A percentile compares a stretch with the other conserved stretches of the same genome.
Conservation (phyloP, 2,113 vertebrate species). For the Platichthys flesus region DNA sequence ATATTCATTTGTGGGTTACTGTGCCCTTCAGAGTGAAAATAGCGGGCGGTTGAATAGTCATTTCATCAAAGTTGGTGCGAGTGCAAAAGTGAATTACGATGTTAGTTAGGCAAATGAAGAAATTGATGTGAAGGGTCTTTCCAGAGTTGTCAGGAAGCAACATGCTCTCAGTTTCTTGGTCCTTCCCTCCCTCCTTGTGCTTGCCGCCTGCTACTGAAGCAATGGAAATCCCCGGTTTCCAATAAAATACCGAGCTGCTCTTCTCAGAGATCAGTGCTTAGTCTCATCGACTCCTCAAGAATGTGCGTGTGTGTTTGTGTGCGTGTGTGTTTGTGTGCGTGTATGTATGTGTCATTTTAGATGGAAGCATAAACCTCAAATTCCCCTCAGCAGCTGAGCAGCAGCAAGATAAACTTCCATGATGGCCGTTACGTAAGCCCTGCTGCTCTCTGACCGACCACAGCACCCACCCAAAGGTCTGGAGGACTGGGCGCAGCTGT, state of each 20-base stretch:
- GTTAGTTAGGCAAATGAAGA: constrained; percentile 28
- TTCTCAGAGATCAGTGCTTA: constrained; percentile 51
- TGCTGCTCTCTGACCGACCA: constrained; percentile 43
- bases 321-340: too few species aligned
- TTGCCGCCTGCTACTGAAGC: constrained; percentile 10
- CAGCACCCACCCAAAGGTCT: constrained; percentile 16
- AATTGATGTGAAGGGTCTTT: constrained; percentile 61
- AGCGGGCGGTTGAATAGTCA: background rate
- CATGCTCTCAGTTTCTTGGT: constrained; percentile 42
- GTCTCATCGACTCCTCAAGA: constrained; percentile 57
- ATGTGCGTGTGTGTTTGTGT: constrained; percentile 8
- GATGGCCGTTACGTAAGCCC: constrained; percentile 53
- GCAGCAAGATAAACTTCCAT: constrained; percentile 24
- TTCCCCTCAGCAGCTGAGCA: constrained; percentile 19
- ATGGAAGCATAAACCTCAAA: constrained; percentile 25
- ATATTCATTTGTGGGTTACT: too few species aligned
- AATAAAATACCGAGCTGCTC: constrained; percentile 50
- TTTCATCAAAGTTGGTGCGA: constrained; percentile 4
- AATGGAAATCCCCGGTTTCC: constrained; percentile 73
- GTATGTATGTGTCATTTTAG: too few species aligned
- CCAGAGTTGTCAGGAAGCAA: constrained; percentile 58
- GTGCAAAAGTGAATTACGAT: constrained; percentile 26
- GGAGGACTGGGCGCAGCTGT: constrained; percentile 53
- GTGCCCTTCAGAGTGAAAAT: background rate
- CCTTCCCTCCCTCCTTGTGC: constrained; percentile 20